Evolutionary conservation across 2,113 vertebrate species (phyloP), one percentile per base, ranked within the genome.

Genomic region (Rhagologus leucostigma): DNA sequence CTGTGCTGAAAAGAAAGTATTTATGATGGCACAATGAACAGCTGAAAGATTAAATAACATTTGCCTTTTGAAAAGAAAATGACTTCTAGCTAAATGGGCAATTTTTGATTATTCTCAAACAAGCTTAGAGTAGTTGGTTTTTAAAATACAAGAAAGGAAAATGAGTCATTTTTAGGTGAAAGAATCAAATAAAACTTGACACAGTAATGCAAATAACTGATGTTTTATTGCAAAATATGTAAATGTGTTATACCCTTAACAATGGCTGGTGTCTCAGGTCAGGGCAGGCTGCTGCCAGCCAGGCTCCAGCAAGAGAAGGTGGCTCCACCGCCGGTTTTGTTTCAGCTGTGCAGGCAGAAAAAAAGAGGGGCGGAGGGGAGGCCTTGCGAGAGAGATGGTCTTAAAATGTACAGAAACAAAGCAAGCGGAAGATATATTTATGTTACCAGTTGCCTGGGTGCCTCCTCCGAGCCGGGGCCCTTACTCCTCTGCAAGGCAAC

Each of bases 11-110:
- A 99, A 99, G 99, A 99, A 99, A 99, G 99, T 99, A 99, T 99
- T 99, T 99, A 99, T 99, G 99, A 99, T 99, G 99, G 99, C 99
- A 99, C 99, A 99, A 99, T 99, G 99, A 99, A 99, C 99, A 99
- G 99, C 99, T 99, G 99, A 99, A 99, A 99, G 99, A 99, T 99
- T 99, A 99, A 99, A 99, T 99, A 99, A 99, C 99, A 99, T 99
- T 99, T 99, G 99, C 99, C 99, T 99, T 99, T 99, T 99, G 99
- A 99, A 99, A 99, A 99, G 99, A 99, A 99, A 99, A 99, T 99
- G 99, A 99, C 99, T 99, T 99, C 99, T 99, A 99, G 99, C 99
- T 99, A 99, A 99, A 99, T 99, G 99, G 99, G 99, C 99, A 99
- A 99, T 99, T 99, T 99, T 99, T 99, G 99, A 99, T 99, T 99